Evolutionary conservation across 2,113 vertebrate species (phyloP).

Genomic region (Spizaetus ornatus): DNA sequence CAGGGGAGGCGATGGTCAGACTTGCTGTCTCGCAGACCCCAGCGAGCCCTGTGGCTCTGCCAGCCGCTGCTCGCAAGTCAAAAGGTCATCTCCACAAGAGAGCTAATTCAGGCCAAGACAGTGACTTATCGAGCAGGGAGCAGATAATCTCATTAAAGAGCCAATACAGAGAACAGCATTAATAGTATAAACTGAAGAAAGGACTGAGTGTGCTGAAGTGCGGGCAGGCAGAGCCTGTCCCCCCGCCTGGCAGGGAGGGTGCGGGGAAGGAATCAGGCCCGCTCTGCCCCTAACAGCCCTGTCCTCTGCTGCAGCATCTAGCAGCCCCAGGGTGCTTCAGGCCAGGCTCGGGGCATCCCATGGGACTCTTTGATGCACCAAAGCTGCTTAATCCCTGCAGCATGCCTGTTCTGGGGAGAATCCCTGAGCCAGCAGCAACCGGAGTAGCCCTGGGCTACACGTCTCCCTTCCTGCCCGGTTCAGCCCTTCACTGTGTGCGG

Average conservation of each 20-base stretch:
- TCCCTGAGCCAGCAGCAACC: not conserved
- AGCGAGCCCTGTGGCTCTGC: not conserved
- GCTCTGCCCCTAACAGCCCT: not conserved
- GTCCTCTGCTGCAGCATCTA: not conserved
- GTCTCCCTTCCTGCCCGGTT: not conserved
- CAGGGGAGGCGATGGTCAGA: rapidly evolving
- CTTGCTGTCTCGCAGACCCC: not conserved
- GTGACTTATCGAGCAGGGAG: conserved; percentile 20
- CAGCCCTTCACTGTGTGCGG: not conserved
- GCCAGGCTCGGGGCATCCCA: not conserved
- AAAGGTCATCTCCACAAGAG: conserved; percentile 45
- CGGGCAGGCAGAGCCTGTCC: not conserved
- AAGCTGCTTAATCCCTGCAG: not conserved
- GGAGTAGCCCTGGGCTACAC: not conserved
- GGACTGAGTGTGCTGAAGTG: not conserved
- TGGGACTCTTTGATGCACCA: not conserved
- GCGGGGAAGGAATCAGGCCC: rapidly evolving
- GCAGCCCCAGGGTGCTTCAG: not conserved
- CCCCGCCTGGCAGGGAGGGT: not conserved
- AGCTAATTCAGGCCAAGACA: conserved; percentile 52
- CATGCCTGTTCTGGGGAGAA: not conserved
- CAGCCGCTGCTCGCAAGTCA: not conserved
- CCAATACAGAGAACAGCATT: conserved; percentile 25
- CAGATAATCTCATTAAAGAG: conserved; percentile 51
- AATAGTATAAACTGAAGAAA: conserved; percentile 6